Conservation (phyloP, 2,888 invertebrate genomes). For the Abrostola tripartita region DNA sequence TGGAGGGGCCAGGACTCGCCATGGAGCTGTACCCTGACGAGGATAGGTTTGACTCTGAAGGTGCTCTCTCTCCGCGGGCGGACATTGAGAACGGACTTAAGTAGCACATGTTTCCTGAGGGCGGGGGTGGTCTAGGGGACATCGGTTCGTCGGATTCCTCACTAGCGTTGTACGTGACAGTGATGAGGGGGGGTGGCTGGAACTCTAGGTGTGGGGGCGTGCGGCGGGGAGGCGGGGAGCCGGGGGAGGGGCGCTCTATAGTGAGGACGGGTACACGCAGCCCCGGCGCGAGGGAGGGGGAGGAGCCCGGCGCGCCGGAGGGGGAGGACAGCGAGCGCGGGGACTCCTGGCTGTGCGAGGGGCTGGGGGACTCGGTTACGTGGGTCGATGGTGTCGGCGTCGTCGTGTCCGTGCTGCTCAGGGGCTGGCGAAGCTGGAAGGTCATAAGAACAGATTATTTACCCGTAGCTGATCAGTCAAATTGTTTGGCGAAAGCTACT, state of each 20-base stretch:
- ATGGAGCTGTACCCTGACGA: constrained; percentile 95
- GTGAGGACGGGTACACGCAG: constrained; percentile 90
- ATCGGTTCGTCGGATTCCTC: constrained; percentile 93
- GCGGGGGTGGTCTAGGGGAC: constrained; percentile 89
- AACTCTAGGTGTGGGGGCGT: constrained; percentile 90
- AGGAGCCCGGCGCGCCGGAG: constrained; percentile 78
- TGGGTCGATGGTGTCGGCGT: constrained; percentile 83
- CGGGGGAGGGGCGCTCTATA: constrained; percentile 91
- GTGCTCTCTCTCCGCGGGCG: constrained; percentile 91
- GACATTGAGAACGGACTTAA: constrained; percentile 93
- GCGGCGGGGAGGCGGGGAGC: constrained; percentile 89
- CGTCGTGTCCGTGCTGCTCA: constrained; percentile 75
- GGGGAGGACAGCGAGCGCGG: constrained; percentile 82
- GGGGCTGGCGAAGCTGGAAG: constrained; percentile 87
- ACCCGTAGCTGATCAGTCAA: too few relatives aligned
- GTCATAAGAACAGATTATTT: constrained; percentile 6
- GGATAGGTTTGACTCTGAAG: constrained; percentile 94
- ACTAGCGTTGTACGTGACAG: constrained; percentile 92
- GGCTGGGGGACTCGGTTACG: constrained; percentile 83
- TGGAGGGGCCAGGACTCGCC: constrained; percentile 94
- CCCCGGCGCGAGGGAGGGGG: constrained; percentile 84
- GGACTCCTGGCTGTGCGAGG: constrained; percentile 84
- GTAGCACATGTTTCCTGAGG: constrained; percentile 90
- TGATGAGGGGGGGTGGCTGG: constrained; percentile 91
- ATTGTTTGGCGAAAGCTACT: too few relatives aligned